Percentiles rank a stretch among this genome's conserved stretches.
These are phyloP conservation scores for Notiomystis cincta DNA, from an alignment of 2,113 vertebrate genomes.

Conservation along the genomic window DNA sequence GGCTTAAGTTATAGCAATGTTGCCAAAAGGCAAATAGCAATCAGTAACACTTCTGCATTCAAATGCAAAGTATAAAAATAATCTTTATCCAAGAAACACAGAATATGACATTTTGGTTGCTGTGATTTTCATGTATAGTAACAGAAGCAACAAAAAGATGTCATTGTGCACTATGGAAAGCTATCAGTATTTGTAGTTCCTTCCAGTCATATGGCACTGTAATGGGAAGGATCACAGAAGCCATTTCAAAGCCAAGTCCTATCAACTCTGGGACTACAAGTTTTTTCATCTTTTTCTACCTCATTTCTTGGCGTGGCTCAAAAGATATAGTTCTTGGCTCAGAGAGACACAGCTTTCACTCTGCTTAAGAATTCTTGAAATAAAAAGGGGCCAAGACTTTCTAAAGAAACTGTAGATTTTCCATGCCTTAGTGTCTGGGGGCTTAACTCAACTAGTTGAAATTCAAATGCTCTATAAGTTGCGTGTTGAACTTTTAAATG, in stretches of 20 bases:
- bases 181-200: background rate
- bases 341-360: background rate
- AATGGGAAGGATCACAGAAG: conserved; percentile 16
- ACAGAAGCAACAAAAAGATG: background rate
- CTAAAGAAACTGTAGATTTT: background rate
- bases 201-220: background rate
- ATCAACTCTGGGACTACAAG: background rate
- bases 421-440: background rate
- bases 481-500: background rate
- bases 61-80: background rate
- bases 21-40: background rate
- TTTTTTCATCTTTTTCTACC: conserved; percentile 20
- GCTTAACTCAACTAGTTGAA: background rate
- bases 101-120: background rate
- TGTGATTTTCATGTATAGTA: background rate
- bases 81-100: background rate
- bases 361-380: background rate
- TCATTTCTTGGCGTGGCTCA: conserved; percentile 6
- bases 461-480: background rate
- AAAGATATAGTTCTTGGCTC: conserved; percentile 21
- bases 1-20: background rate
- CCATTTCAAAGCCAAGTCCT: conserved; percentile 2
- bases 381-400: background rate
- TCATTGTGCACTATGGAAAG: background rate
- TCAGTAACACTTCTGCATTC: background rate